A percentile compares a stretch with the other conserved stretches of the same genome.
Conservation (phyloP, 2,888 invertebrate genomes). For the Trachelus stipa region DNA sequence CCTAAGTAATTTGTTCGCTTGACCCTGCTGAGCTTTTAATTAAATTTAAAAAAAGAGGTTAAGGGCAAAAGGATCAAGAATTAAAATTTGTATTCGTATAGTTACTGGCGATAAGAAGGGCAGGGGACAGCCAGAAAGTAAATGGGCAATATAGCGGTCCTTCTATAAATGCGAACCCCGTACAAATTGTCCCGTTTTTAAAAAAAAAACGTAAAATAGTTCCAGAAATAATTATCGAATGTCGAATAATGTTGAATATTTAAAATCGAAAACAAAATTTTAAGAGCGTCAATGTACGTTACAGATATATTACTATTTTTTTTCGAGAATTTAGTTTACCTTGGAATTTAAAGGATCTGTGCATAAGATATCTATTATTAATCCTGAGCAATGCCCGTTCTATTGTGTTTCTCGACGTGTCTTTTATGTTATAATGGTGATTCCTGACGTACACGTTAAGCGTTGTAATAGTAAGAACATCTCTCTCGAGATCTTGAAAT, state of each 20-base stretch:
- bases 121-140: neutral
- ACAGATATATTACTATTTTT: neutral
- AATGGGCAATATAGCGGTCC: neutral
- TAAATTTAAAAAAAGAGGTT: neutral
- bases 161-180: neutral
- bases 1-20: neutral
- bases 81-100: neutral
- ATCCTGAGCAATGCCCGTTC: neutral
- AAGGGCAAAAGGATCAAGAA: neutral
- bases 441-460: neutral
- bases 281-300: neutral
- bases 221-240: neutral
- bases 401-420: neutral
- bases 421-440: neutral
- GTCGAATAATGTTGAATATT: neutral
- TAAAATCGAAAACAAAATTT: neutral
- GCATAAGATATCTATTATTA: neutral
- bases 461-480: neutral
- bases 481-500: neutral
- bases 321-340: neutral
- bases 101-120: neutral
- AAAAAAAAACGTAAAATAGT: neutral
- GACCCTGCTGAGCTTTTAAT: neutral
- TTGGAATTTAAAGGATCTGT: neutral
- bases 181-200: neutral